Base-by-base conservation (phyloP, 2,888 invertebrate species). In the Himalopsyche kuldschensis region DNA sequence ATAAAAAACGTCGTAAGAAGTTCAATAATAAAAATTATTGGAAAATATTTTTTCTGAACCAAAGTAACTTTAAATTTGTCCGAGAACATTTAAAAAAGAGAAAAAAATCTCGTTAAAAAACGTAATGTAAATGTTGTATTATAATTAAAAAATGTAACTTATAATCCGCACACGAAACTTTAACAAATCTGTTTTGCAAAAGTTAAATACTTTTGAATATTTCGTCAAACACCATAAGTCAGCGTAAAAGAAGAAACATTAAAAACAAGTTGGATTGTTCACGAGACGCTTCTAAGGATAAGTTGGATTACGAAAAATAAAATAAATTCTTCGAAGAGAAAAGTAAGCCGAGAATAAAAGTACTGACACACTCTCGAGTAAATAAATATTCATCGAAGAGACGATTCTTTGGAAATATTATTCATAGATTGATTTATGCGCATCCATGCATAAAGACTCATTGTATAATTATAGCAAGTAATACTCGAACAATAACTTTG, bases 261-360 rank as follows among this genome's bases (percentile, higher is more conserved):
- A 27, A 69, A 30, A 69, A 30, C 30, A 69, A 11, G 8, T 24
- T 69, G 63, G 79, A 84, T 84, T 84, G 84, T 84, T 84, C 81
- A 84, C 81, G 81, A 84, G 84, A 84, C 76, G 79, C 75, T 81
- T 55, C 75, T 81, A 84, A 81, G 41, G n/a, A 11, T 41, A 15
- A 41, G 80, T 75, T 69, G 77, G 55, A 69, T 69, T 69, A 69
- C 11, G 69, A 69, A 30, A 69, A 69, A 69, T 55, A 20, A 55
- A 27, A 41, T 41, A 41, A 41, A 69, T 30, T 69, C 11, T 69
- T 69, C 69, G 69, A 11, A 69, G 27, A 27, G 69, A 69, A 69
- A 27, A 27, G 55, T 5, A 8, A 55, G 20, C 20, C 55, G 20
- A 55, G 20, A 20, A 55, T 20, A 55, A 55, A 55, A 48, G n/a